A percentile compares a stretch with the other conserved stretches of the same genome.
These are phyloP conservation scores for Hiodon tergisus DNA, from an alignment of 2,113 vertebrate genomes.

Conservation along the genomic window DNA sequence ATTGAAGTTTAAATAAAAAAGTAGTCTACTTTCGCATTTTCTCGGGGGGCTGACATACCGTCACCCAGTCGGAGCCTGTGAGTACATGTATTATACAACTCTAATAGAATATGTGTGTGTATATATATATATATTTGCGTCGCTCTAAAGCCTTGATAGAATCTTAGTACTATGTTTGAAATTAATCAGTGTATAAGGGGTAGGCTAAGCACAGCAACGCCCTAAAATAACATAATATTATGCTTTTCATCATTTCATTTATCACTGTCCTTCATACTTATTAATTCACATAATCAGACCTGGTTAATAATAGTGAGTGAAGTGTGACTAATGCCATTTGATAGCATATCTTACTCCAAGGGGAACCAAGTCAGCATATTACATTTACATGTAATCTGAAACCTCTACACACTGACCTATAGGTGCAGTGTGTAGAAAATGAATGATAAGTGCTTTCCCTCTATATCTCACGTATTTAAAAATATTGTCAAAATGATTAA, in stretches of 20 bases:
- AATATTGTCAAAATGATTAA: too few species aligned
- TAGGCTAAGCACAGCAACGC: not conserved
- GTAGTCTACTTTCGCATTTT: too few species aligned
- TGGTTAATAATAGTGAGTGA: constrained; percentile 19
- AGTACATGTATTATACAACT: too few species aligned
- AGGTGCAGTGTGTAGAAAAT: not conserved
- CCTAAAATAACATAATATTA: constrained; percentile 18
- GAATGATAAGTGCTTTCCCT: not conserved
- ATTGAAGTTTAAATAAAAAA: too few species aligned
- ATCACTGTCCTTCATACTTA: constrained; percentile 27
- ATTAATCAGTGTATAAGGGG: constrained; percentile 11
- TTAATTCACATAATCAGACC: constrained; percentile 19
- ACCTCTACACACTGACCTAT: not conserved
- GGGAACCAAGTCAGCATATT: constrained; percentile 18
- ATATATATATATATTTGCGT: too few species aligned
- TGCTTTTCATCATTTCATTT: constrained; percentile 12
- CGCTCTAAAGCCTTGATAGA: not conserved
- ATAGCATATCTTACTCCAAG: constrained; percentile 13
- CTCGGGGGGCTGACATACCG: too few species aligned
- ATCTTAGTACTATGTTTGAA: constrained; percentile 3
- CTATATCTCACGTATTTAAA: not conserved
- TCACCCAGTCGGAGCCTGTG: too few species aligned
- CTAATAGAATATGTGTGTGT: too few species aligned
- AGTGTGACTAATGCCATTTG: constrained; percentile 19
- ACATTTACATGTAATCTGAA: not conserved